phyloP scores from a whole-genome alignment of 2,113 vertebrate species.

The Desmodus rotundus region DNA sequence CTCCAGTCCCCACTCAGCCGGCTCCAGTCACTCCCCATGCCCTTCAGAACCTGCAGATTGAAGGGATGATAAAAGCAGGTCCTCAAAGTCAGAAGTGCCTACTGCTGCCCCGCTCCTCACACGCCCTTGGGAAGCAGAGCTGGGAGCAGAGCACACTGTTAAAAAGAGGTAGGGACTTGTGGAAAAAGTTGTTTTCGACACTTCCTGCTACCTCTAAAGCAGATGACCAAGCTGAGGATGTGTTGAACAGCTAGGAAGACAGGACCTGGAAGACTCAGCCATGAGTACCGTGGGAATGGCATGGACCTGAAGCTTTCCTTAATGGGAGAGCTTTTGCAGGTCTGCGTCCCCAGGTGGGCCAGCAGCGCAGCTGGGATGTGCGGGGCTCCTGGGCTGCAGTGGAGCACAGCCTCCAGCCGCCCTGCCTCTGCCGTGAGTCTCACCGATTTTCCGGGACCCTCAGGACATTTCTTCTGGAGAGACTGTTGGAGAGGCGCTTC shows the following conservation, averaged over 20 bases:
- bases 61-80: neutral
- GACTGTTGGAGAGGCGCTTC: neutral
- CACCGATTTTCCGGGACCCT: neutral
- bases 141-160: too few species aligned
- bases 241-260: neutral
- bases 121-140: neutral
- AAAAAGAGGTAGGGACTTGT: neutral
- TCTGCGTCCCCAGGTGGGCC: neutral
- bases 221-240: neutral
- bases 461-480: neutral
- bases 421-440: neutral
- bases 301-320: neutral
- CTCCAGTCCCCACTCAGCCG: neutral
- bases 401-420: neutral
- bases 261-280: neutral
- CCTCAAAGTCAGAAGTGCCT: neutral
- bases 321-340: too few species aligned
- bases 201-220: neutral
- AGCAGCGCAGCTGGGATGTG: neutral
- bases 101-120: neutral
- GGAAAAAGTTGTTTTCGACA: neutral
- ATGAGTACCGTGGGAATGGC: rapidly evolving
- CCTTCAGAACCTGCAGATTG: neutral
- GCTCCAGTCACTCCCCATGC: neutral
- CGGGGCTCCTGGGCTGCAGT: neutral